phyloP scores from a whole-genome alignment of 1,140 invertebrate species.

The Nasonia longicornis region DNA sequence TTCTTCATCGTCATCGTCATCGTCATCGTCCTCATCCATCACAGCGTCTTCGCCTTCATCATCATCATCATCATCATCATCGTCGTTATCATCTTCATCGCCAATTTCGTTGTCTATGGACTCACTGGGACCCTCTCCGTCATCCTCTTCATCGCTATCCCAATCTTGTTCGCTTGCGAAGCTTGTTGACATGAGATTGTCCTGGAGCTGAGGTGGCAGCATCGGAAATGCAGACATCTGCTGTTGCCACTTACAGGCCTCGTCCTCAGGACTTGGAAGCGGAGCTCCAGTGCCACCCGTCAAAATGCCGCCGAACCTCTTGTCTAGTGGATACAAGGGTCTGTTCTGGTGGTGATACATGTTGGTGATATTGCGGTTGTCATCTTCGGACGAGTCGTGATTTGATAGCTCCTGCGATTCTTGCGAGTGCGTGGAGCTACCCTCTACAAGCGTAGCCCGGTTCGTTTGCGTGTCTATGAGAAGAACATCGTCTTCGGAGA shows the following conservation, averaged over 20 bases:
- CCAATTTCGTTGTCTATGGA: conserved; percentile 29
- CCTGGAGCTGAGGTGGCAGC: conserved; percentile 59
- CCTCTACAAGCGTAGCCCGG: conserved; percentile 68
- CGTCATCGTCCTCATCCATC: conserved; percentile 48
- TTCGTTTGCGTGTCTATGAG: conserved; percentile 72
- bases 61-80: conserved; percentile 17
- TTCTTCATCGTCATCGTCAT: conserved; percentile 59
- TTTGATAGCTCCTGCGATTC: conserved; percentile 37
- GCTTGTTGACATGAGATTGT: conserved; percentile 67
- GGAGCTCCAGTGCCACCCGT: conserved; percentile 55
- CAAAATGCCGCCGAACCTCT: conserved; percentile 51
- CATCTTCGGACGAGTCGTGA: conserved; percentile 59
- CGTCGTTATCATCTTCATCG: conserved; percentile 13
- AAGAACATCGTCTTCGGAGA: conserved; percentile 69
- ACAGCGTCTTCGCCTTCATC: conserved; percentile 20
- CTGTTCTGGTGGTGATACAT: conserved; percentile 53
- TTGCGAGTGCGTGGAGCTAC: conserved; percentile 37
- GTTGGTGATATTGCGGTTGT: conserved; percentile 46
- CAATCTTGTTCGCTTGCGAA: conserved; percentile 64
- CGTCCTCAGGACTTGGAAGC: conserved; percentile 66
- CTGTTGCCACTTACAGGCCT: conserved; percentile 64
- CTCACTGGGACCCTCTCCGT: conserved; percentile 29
- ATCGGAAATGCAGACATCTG: conserved; percentile 56
- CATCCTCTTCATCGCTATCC: conserved; percentile 57
- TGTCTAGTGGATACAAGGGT: conserved; percentile 53